Percentiles rank a stretch among this genome's conserved stretches.
Evolutionary conservation across 2,113 vertebrate species (phyloP).

Genomic region (Menura novaehollandiae): DNA sequence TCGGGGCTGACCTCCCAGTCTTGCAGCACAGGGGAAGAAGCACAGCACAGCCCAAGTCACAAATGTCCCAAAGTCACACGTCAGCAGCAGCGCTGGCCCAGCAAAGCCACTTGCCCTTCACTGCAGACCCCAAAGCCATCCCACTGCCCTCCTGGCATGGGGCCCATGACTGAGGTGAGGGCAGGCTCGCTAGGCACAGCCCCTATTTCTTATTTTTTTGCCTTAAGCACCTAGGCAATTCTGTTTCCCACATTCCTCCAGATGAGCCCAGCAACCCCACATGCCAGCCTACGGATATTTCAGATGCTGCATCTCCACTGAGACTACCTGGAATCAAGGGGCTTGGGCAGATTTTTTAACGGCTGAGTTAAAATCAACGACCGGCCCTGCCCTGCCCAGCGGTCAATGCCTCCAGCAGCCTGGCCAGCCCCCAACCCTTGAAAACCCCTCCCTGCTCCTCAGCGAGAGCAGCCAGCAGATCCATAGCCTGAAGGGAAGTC

Average conservation of each 20-base stretch:
- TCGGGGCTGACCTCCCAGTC: background rate
- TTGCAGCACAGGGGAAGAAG: background rate
- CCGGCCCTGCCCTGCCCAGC: rapidly evolving
- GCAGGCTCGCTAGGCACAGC: rapidly evolving
- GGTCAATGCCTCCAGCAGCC: rapidly evolving
- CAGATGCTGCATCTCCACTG: background rate
- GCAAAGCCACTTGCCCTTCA: background rate
- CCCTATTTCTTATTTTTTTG: background rate
- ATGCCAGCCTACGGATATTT: background rate
- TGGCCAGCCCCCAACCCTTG: background rate
- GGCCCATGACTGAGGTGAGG: rapidly evolving
- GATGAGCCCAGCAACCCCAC: rapidly evolving
- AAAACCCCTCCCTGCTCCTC: background rate
- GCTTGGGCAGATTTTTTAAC: rapidly evolving
- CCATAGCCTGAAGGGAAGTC: constrained; percentile 16
- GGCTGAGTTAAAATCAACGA: background rate
- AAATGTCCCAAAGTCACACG: rapidly evolving
- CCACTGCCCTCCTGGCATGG: rapidly evolving
- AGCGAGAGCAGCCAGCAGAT: constrained; percentile 8
- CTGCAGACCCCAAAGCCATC: background rate
- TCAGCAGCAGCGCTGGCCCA: background rate
- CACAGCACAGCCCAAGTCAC: background rate
- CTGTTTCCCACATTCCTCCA: background rate
- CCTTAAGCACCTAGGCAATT: rapidly evolving
- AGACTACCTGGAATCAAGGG: background rate